Conservation (phyloP, 1,140 invertebrate genomes). For the Babylonia areolata region DNA sequence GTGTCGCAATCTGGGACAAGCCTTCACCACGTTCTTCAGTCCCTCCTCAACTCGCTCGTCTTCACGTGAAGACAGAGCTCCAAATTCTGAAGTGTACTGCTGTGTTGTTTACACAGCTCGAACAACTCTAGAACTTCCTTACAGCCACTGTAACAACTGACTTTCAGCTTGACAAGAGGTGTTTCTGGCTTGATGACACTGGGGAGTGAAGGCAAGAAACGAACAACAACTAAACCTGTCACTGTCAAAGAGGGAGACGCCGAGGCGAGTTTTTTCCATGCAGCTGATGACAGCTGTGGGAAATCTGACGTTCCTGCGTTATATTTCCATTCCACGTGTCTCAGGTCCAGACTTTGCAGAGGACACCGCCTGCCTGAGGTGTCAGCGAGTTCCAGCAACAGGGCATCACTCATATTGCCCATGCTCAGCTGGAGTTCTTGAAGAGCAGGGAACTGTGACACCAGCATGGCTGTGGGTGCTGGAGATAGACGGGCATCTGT, state of each 20-base stretch:
- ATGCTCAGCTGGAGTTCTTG: background rate
- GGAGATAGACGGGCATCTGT: background rate
- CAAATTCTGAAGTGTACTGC: background rate
- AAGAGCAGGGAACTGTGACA: background rate
- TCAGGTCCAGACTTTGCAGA: background rate
- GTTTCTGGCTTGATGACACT: background rate
- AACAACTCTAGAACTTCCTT: background rate
- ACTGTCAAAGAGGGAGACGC: background rate
- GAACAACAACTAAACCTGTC: background rate
- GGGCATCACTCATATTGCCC: background rate
- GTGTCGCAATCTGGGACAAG: background rate
- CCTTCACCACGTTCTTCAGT: background rate
- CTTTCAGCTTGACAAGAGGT: background rate
- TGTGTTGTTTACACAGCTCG: background rate
- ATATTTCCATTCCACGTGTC: background rate
- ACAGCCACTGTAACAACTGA: background rate
- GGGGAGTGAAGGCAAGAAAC: background rate
- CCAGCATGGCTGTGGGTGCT: background rate
- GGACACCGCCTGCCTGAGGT: background rate
- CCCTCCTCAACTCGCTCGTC: background rate
- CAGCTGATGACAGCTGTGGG: background rate
- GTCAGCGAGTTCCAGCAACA: background rate
- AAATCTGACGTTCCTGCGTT: too few relatives aligned
- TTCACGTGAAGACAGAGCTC: background rate
- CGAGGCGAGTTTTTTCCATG: background rate